A percentile compares a stretch with the other conserved stretches of the same genome.
Evolutionary conservation across 1,140 invertebrate species (phyloP).

Genomic region (Cotesia glomerata): DNA sequence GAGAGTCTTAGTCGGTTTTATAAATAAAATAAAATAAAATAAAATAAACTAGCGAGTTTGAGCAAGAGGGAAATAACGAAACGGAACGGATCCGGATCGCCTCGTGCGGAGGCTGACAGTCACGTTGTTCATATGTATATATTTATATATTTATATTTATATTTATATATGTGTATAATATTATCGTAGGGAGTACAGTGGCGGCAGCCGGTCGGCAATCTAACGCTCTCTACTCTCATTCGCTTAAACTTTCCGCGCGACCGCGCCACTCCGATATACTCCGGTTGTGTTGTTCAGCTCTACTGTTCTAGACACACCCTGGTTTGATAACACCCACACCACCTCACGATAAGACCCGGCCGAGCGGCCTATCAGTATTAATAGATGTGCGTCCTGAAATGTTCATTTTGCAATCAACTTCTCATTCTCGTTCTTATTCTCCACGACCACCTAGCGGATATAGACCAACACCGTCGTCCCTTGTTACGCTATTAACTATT

Average conservation of each 20-base stretch:
- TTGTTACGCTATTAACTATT: too few relatives aligned
- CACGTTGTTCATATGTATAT: conserved; percentile 20
- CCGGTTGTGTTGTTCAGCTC: too few relatives aligned
- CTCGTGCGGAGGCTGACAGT: conserved; percentile 34
- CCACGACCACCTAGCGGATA: background rate
- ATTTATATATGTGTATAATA: background rate
- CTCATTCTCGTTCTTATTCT: background rate
- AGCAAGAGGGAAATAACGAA: conserved; percentile 28
- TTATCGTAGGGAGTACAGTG: background rate
- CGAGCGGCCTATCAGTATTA: conserved; percentile 40
- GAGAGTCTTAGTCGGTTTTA: too few relatives aligned
- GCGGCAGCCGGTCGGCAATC: conserved; percentile 21
- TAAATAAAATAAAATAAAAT: too few relatives aligned
- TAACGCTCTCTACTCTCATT: conserved; percentile 14
- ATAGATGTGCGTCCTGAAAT: conserved; percentile 54
- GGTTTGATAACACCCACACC: conserved; percentile 61
- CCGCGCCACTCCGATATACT: background rate
- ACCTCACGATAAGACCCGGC: conserved; percentile 46
- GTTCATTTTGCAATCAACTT: conserved; percentile 46
- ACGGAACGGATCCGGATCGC: conserved; percentile 37
- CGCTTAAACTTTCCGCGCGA: conserved; percentile 12
- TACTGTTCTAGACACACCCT: conserved; percentile 51
- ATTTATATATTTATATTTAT: too few relatives aligned
- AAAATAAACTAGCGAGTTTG: too few relatives aligned
- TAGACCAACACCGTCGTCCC: background rate